Base-by-base conservation (phyloP, 2,888 invertebrate species). In the Hanleya hanleyi region DNA sequence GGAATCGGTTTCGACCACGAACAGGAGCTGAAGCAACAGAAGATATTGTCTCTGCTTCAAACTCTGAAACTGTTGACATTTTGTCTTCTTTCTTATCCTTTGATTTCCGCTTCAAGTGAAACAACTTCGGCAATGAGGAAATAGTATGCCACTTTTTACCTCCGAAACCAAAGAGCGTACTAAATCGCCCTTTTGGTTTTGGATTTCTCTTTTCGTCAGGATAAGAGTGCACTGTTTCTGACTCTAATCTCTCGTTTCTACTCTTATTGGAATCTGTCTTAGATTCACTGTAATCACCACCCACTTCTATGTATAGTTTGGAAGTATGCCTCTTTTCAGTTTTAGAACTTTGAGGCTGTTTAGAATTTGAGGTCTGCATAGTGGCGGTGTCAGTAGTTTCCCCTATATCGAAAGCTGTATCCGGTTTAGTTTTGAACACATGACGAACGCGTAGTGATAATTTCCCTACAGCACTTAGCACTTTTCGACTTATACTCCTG, bases 381-480 rank as follows among this genome's bases (percentile, higher is more conserved):
- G 32, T 26, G 7, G 57, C 57, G 4, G 57, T 15, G 2, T 57
- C 57, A 26, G 32, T 29, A 22, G 22, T 57, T 15, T 26, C 26
- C 26, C 29, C 57, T 57, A 57, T 15, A 26, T 57, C 22, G 29
- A 57, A 57, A 22, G 22, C 4, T 1, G 26, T 12, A 12, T 9
- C 18, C 18, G 18, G 9, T 26, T 29, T 57, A 29, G 57, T 22
- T 29, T 57, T 57, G 2, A 57, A 26, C 15, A 9, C 57, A 57
- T 57, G 29, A 15, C 57, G 22, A 32, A 57, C 57, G 2, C 57
- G 22, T 26, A 18, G 29, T 1, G 57, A 7, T 1, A 57, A 26
- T 57, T 57, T 57, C 26, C 57, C 57, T 4, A 57, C 57, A 57
- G 57, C 57, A 29, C 57, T 29, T 15, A 57, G 26, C 57, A 57